Conservation (phyloP, 2,888 invertebrate species). For the Cartodere bifasciata region DNA sequence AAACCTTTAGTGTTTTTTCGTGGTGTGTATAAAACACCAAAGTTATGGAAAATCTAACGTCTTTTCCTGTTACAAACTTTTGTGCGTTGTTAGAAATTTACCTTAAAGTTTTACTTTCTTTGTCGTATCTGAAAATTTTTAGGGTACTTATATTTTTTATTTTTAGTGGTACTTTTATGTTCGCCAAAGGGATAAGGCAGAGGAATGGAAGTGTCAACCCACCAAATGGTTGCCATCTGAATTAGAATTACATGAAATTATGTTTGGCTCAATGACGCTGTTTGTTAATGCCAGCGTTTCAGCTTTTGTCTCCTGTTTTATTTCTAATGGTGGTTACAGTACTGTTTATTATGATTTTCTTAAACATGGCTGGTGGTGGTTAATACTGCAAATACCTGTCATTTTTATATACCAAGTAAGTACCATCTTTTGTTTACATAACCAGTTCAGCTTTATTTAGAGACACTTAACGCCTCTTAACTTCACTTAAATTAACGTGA, state of each 20-base stretch:
- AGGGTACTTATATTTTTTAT: background rate
- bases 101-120: no score
- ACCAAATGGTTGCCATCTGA: slow-evolving; percentile 53
- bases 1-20: no score
- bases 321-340: slow-evolving; percentile 52
- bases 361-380: slow-evolving; percentile 54
- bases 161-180: slow-evolving; percentile 61
- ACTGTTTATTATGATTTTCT: slow-evolving; percentile 48
- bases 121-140: no score
- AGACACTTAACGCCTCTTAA: no score
- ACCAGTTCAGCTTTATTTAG: background rate
- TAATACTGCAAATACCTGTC: slow-evolving; percentile 48
- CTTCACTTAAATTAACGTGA: background rate
- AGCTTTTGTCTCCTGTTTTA: slow-evolving; percentile 50
- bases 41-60: no score
- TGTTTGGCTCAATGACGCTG: slow-evolving; percentile 47
- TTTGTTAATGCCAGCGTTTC: slow-evolving; percentile 43
- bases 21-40: no score
- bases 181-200: slow-evolving; percentile 42
- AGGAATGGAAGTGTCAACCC: slow-evolving; percentile 66
- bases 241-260: slow-evolving; percentile 55
- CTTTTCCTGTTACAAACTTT: no score
- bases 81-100: no score
- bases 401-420: slow-evolving; percentile 50
- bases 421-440: background rate